A percentile compares a stretch with the other conserved stretches of the same genome.
Evolutionary conservation across 2,797 vertebrate species (phyloP).

Genomic region (Euphonia xanthogaster): DNA sequence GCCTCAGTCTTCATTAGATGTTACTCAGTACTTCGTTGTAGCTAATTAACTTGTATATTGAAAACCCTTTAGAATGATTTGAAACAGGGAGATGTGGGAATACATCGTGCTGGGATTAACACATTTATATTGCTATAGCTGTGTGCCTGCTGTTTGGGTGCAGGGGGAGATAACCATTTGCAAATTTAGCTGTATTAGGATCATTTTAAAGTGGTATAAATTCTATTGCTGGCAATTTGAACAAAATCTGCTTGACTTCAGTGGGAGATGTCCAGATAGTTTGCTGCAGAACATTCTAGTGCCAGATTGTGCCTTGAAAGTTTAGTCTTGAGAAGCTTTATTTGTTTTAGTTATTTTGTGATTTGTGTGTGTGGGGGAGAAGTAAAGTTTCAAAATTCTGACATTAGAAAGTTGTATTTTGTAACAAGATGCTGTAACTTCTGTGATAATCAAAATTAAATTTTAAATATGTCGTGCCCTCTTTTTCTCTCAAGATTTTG

Average conservation of each 20-base stretch:
- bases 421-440: not conserved
- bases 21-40: not conserved
- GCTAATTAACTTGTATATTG: constrained; percentile 70
- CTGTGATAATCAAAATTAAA: not conserved
- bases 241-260: not conserved
- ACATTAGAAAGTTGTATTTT: not conserved
- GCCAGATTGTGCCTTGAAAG: not conserved
- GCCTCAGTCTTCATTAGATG: not conserved
- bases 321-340: not conserved
- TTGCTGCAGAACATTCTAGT: not conserved
- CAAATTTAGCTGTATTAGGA: constrained; percentile 5
- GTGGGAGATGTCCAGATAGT: not conserved
- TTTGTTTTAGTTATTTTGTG: not conserved
- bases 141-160: constrained; percentile 24
- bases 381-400: not conserved
- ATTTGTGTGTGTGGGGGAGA: not conserved
- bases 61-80: constrained; percentile 57
- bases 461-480: not conserved
- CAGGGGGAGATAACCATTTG: not conserved
- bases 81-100: constrained; percentile 45
- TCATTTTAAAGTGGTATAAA: not conserved
- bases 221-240: not conserved
- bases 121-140: constrained; percentile 9
- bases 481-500: not conserved
- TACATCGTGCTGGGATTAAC: constrained; percentile 50